Percentiles rank a stretch among this genome's conserved stretches.
Evolutionary conservation across 2,797 vertebrate genomes (phyloP).

Genomic region (Amazona finschi): DNA sequence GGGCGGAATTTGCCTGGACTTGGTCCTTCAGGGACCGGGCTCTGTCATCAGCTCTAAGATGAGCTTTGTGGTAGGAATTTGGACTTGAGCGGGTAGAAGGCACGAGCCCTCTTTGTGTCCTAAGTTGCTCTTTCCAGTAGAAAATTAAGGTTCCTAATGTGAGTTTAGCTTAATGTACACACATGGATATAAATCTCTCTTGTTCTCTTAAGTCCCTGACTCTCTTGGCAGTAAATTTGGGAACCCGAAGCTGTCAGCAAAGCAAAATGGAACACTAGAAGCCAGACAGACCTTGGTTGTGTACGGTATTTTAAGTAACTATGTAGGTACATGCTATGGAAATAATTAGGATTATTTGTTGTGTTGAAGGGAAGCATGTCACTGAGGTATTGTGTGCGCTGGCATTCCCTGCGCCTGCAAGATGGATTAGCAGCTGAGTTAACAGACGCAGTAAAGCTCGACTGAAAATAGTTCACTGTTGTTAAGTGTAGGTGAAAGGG

Average conservation of each 20-base stretch:
- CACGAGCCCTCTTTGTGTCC: slow-evolving; percentile 17
- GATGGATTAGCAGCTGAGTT: slow-evolving; percentile 62
- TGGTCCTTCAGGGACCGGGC: background rate
- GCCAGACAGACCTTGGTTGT: slow-evolving; percentile 47
- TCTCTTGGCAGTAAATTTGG: slow-evolving; percentile 58
- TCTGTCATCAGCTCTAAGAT: background rate
- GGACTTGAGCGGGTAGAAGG: background rate
- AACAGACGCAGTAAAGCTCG: slow-evolving; percentile 43
- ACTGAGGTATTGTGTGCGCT: slow-evolving; percentile 33
- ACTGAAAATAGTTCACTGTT: slow-evolving; percentile 59
- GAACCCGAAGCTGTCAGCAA: slow-evolving; percentile 57
- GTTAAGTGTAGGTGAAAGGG: slow-evolving; percentile 36
- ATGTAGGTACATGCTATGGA: slow-evolving; percentile 28
- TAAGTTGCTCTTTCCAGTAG: slow-evolving; percentile 48
- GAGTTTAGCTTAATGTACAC: slow-evolving; percentile 21
- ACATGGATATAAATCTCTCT: slow-evolving; percentile 58
- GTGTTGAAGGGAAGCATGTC: slow-evolving; percentile 42
- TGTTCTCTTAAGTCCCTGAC: background rate
- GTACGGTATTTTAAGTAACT: slow-evolving; percentile 50
- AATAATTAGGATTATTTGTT: slow-evolving; percentile 69
- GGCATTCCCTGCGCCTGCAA: background rate
- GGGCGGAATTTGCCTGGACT: background rate
- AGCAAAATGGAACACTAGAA: slow-evolving; percentile 57
- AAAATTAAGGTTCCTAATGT: slow-evolving; percentile 62
- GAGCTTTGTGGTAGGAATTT: background rate